Conservation (phyloP, 2,113 vertebrate genomes). For the Pangasianodon hypophthalmus region DNA sequence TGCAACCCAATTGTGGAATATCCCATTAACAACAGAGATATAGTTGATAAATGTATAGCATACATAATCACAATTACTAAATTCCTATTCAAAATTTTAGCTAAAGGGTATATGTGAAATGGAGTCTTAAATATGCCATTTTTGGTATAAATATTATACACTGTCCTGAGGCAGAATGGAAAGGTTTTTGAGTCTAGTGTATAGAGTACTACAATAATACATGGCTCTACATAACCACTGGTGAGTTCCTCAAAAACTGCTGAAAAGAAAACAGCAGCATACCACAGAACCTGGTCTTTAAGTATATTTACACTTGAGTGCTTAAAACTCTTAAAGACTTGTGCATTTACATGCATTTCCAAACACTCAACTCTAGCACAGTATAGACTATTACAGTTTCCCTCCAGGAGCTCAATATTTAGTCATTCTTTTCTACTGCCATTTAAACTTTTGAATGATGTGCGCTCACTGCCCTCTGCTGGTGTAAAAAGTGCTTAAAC, state of each 20-base stretch:
- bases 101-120: neutral
- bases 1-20: neutral
- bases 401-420: neutral
- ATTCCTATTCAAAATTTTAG: neutral
- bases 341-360: neutral
- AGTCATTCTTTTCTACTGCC: neutral
- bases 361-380: neutral
- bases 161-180: neutral
- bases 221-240: neutral
- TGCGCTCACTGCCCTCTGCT: conserved; percentile 46
- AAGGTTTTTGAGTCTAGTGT: neutral
- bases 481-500: neutral
- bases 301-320: neutral
- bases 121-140: neutral
- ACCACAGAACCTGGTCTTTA: neutral
- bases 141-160: neutral
- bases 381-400: neutral
- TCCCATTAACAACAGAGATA: neutral
- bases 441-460: neutral
- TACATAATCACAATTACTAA: no score
- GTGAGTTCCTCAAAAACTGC: neutral
- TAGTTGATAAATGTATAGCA: no score
- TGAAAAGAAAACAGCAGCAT: neutral
- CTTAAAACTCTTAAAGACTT: neutral
- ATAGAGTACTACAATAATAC: neutral